These are phyloP conservation scores for Myopa tessellatipennis DNA, from an alignment of 2,888 invertebrate species.

Conservation along the genomic window DNA sequence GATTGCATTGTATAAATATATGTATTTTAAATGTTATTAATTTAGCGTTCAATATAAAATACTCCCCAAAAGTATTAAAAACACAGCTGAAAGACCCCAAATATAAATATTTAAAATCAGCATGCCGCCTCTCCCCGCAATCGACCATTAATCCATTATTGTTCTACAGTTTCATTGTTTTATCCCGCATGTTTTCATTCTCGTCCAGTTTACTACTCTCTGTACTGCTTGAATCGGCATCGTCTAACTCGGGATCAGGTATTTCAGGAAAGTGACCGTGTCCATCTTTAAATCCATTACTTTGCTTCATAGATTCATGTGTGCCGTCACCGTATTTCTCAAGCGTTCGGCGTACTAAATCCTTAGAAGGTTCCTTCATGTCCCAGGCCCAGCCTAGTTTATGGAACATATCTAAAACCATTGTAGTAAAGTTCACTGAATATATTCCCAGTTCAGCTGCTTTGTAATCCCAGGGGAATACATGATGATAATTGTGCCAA, in stretches of 20 bases:
- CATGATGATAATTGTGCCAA: constrained; percentile 95
- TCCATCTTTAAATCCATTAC: constrained; percentile 48
- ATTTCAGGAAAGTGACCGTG: constrained; percentile 61
- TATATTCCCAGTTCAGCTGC: constrained; percentile 84
- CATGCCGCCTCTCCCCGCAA: too few species aligned
- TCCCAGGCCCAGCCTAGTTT: constrained; percentile 83
- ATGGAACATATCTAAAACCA: constrained; percentile 77
- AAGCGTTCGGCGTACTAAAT: constrained; percentile 72
- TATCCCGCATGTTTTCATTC: constrained; percentile 48
- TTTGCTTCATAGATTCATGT: constrained; percentile 52
- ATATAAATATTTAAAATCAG: too few species aligned
- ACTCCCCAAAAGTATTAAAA: too few species aligned
- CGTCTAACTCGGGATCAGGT: constrained; percentile 63
- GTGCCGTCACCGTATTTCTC: constrained; percentile 69
- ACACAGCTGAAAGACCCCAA: too few species aligned
- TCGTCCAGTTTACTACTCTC: constrained; percentile 64
- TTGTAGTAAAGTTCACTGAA: constrained; percentile 77
- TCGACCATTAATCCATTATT: too few species aligned
- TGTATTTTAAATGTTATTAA: too few species aligned
- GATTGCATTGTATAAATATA: too few species aligned
- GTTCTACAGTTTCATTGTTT: too few species aligned
- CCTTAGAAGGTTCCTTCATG: constrained; percentile 74
- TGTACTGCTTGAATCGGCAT: constrained; percentile 63
- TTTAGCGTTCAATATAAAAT: too few species aligned
- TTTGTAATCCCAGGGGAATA: constrained; percentile 94